Evolutionary conservation across 2,797 vertebrate genomes (phyloP).

Genomic region (Lacerta bilineata): DNA sequence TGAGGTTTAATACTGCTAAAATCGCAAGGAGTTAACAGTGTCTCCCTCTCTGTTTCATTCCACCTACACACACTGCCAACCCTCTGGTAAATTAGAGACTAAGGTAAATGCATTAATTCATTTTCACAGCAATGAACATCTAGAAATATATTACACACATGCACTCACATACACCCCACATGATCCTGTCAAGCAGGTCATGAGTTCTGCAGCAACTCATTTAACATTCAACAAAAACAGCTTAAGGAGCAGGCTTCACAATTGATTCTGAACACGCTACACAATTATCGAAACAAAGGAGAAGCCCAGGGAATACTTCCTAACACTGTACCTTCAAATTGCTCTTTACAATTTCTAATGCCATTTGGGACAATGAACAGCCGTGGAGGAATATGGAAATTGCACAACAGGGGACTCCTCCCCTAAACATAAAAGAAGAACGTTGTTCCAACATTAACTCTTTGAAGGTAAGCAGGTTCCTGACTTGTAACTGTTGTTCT

Average conservation of each 20-base stretch:
- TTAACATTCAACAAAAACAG: constrained; percentile 37
- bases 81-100: not conserved
- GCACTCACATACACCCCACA: not conserved
- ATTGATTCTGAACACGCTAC: constrained; percentile 7
- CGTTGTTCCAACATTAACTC: constrained; percentile 10
- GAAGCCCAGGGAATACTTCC: constrained; percentile 30
- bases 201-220: constrained; percentile 42
- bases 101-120: constrained; percentile 21
- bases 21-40: constrained; percentile 29
- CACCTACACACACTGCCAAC: constrained; percentile 35
- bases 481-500: not conserved
- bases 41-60: constrained; percentile 15
- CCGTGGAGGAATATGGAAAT: not conserved
- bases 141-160: constrained; percentile 16
- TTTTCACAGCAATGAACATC: constrained; percentile 16
- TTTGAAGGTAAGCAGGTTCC: constrained; percentile 16
- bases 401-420: constrained; percentile 8
- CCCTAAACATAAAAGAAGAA: not conserved
- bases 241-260: constrained; percentile 43
- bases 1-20: constrained; percentile 25
- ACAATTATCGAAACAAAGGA: constrained; percentile 48
- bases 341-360: constrained; percentile 34
- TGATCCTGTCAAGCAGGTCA: constrained; percentile 25
- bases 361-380: constrained; percentile 6
- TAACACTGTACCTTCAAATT: constrained; percentile 17